Conservation (phyloP, 1,140 invertebrate genomes). For the Heliothis subflexa region DNA sequence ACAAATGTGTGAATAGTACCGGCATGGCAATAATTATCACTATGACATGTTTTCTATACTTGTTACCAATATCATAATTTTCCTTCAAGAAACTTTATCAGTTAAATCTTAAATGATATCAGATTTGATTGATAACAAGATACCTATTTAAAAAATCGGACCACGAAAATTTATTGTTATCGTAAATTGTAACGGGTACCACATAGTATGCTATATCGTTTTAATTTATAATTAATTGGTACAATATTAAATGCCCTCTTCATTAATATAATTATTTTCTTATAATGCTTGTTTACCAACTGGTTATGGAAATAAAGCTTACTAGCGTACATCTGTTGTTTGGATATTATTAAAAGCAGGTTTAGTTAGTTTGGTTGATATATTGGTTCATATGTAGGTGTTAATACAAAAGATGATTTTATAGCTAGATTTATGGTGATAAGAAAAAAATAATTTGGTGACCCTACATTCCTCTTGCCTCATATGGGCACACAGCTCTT, state of each 20-base stretch:
- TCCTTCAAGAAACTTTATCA: no score
- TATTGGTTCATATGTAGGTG: slow-evolving; percentile 2
- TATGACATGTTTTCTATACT: no score
- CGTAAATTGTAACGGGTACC: background rate
- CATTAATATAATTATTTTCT: background rate
- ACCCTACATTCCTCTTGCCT: no score
- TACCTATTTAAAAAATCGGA: background rate
- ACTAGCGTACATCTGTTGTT: background rate
- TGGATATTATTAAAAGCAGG: background rate
- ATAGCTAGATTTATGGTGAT: no score
- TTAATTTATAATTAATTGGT: slow-evolving; percentile 3
- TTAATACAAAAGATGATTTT: no score
- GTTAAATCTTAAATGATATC: no score
- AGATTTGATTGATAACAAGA: no score
- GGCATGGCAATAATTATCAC: no score
- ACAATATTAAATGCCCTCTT: background rate
- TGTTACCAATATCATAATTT: no score
- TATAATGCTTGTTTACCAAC: background rate
- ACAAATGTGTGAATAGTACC: no score
- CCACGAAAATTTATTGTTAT: background rate
- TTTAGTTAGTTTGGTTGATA: background rate
- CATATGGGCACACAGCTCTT: no score
- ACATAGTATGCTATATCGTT: background rate
- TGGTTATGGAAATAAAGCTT: slow-evolving; percentile 14
- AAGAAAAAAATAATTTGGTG: no score